phyloP scores from a whole-genome alignment of 2,797 vertebrate species.

The Hippopotamyrus pictus region DNA sequence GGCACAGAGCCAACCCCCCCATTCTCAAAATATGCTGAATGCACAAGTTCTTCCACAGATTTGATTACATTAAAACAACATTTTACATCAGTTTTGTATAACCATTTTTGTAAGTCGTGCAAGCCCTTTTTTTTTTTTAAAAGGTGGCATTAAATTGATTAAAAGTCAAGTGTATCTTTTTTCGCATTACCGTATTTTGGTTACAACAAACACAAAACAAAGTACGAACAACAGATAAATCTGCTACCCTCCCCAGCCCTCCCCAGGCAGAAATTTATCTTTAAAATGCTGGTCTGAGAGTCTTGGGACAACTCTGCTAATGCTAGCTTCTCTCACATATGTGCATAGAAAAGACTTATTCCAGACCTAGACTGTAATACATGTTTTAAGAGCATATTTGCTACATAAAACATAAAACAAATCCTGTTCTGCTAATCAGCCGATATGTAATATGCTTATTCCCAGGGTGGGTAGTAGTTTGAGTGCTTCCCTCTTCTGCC shows the following conservation, averaged over 20 bases:
- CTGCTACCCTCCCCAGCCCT: neutral
- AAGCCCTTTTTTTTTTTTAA: neutral
- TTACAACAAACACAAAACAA: neutral
- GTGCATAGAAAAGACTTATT: neutral
- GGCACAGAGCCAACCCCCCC: no score
- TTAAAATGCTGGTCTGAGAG: neutral
- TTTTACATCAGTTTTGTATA: neutral
- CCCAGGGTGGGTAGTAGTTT: neutral
- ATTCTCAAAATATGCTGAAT: neutral
- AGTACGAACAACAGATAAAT: neutral
- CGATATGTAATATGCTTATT: neutral
- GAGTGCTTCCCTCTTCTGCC: neutral
- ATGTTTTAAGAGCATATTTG: neutral
- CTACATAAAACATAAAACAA: neutral
- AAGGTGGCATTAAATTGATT: neutral
- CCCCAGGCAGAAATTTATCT: neutral
- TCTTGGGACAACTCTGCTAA: neutral
- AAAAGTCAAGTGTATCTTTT: neutral
- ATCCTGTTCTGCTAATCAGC: neutral
- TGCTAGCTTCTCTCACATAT: neutral
- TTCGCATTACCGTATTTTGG: neutral
- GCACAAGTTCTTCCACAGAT: neutral
- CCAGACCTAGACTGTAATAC: neutral
- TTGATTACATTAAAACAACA: neutral
- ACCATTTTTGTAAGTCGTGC: neutral